Evolutionary conservation across 2,888 invertebrate species (phyloP), one percentile per base, ranked within the genome.

Genomic region (Lasioglossum figueresi): DNA sequence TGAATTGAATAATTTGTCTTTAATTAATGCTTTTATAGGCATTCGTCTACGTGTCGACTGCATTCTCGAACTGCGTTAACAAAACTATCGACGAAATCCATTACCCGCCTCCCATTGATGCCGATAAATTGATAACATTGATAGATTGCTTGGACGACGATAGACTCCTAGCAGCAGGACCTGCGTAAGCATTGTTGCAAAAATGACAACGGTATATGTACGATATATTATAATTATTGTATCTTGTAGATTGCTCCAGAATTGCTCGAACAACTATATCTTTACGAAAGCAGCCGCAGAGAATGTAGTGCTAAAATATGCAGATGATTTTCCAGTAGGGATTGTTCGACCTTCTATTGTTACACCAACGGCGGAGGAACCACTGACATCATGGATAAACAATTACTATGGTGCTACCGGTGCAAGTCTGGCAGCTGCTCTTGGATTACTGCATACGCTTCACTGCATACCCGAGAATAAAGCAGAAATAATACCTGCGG

Each of bases 261-360:
- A 95, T 34, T 97, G 96, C 94, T 97, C 97, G 0, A 98, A 98
- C 93, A 97, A 97, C 0, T 97, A 97, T 94, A 96, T 97, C 0
- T 97, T 96, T 93, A 97, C 97, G 0, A 98, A 98, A 94, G 96
- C 97, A 14, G 92, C 97, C n/a, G 97, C 97, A 0, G 98, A 98
- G 92, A 96, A 96, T 76, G 91, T 96, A 6, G 95, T 97, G 1
- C 93, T 96, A 40, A 95, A 95, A 79, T 96, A 96, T 91, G 95
- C 96, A 0, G 91, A 93, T 8, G 95, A 95, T 23, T 92, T 98
- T 14, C 97, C 97, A 0, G 93, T 97, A 0, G 96, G 96, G 83
- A 96, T 98, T 72, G 96, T 97, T 63, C 95, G 98, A 82, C 97
- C 98, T 0, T 96, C 97, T 3, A 96, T 97, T 88, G 96, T 95